phyloP scores from a whole-genome alignment of 1,140 invertebrate genomes.

The Macrocentrus cingulum region DNA sequence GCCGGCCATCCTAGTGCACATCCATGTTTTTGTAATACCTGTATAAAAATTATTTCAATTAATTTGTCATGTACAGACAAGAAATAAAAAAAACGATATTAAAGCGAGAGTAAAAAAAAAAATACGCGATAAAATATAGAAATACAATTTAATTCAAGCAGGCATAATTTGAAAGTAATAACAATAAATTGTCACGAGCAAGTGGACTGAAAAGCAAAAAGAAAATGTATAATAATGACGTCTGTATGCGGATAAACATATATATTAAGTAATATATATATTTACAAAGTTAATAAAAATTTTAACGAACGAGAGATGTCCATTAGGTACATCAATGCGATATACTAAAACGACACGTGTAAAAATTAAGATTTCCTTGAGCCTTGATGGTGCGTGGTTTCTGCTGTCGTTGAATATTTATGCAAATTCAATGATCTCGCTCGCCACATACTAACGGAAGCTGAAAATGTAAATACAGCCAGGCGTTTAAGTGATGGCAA shows the following conservation, averaged over 20 bases:
- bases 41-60: no score
- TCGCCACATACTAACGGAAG: constrained; percentile 41
- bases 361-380: constrained; percentile 36
- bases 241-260: background rate
- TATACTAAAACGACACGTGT: constrained; percentile 42
- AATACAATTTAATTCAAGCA: no score
- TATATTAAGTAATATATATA: constrained; percentile 13
- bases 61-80: no score
- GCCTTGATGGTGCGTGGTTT: background rate
- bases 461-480: constrained; percentile 43
- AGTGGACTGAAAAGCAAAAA: background rate
- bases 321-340: constrained; percentile 36
- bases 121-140: no score
- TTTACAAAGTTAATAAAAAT: constrained; percentile 41
- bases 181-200: background rate
- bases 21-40: background rate
- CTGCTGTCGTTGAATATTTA: constrained; percentile 36
- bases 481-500: constrained; percentile 33
- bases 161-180: background rate
- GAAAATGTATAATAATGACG: no score
- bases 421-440: constrained; percentile 38
- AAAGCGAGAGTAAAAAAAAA: no score
- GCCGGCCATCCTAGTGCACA: no score
- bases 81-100: no score
- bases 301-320: constrained; percentile 36